These are phyloP conservation scores for Coendou prehensilis DNA, from an alignment of 2,797 vertebrate species.

Conservation along the genomic window DNA sequence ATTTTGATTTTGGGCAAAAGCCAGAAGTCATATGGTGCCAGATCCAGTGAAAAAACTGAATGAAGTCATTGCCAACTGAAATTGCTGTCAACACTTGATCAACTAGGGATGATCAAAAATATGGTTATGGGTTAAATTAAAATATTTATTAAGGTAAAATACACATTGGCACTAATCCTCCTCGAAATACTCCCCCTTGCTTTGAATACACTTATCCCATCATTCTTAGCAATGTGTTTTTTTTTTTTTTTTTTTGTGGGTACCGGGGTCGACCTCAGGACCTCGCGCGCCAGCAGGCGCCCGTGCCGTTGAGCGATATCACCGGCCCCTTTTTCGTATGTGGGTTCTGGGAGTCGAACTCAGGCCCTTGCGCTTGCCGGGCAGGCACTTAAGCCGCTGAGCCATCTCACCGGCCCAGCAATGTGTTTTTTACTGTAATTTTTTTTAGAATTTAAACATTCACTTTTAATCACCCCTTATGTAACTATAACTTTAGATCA, in stretches of 20 bases:
- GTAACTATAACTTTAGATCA: slow-evolving; percentile 1
- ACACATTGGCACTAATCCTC: background rate
- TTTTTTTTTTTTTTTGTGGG: background rate
- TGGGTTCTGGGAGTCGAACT: too few species aligned
- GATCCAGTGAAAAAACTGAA: background rate
- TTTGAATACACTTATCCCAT: background rate
- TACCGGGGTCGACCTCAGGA: too few species aligned
- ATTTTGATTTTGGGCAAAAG: background rate
- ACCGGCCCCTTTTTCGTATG: too few species aligned
- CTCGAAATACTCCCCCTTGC: background rate
- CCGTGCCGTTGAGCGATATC: too few species aligned
- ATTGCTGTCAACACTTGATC: background rate
- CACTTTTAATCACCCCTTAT: background rate
- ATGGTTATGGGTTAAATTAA: background rate
- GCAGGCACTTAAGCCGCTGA: too few species aligned
- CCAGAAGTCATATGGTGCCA: background rate
- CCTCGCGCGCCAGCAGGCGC: too few species aligned
- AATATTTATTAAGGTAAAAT: background rate
- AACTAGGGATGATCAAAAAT: background rate
- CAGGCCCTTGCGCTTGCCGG: too few species aligned
- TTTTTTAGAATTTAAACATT: background rate
- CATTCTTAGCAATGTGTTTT: background rate
- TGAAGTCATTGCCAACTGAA: background rate
- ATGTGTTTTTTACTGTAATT: background rate
- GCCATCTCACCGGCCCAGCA: background rate